These are phyloP conservation scores for Muscina levida DNA, from an alignment of 2,888 invertebrate genomes.

Conservation along the genomic window DNA sequence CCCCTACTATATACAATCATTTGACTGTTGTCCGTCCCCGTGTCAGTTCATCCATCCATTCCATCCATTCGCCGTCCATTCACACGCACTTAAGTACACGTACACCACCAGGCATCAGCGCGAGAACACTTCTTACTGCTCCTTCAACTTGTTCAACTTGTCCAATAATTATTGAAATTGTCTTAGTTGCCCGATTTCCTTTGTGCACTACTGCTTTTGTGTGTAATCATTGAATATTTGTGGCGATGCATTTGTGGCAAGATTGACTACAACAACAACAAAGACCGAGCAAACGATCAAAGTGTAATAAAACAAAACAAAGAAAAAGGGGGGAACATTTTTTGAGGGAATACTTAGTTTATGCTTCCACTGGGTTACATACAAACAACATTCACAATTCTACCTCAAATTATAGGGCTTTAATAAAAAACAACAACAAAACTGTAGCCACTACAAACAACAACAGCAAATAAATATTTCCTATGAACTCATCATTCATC, in stretches of 20 bases:
- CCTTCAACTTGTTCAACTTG: constrained; percentile 48
- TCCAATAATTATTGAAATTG: constrained; percentile 57
- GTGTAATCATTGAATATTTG: constrained; percentile 50
- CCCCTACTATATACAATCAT: no score
- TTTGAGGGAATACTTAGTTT: no score
- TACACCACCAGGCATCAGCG: constrained; percentile 9
- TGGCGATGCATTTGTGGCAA: constrained; percentile 23
- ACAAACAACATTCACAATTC: background rate
- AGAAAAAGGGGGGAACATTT: background rate
- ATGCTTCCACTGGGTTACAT: background rate
- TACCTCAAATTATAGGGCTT: constrained; percentile 44
- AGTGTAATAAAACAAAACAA: constrained; percentile 15
- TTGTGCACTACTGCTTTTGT: background rate
- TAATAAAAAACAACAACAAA: constrained; percentile 13
- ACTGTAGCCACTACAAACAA: background rate
- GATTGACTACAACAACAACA: background rate
- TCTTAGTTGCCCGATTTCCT: constrained; percentile 21
- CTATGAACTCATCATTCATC: constrained; percentile 57
- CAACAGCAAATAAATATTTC: constrained; percentile 37
- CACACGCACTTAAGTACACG: constrained; percentile 7
- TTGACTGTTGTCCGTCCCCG: constrained; percentile 1
- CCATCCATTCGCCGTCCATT: background rate
- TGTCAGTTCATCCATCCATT: constrained; percentile 9
- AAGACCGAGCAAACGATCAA: background rate
- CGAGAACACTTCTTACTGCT: constrained; percentile 20